Conservation (phyloP, 64 coral and sea anemone genomes). For the Stylophora pistillata region DNA sequence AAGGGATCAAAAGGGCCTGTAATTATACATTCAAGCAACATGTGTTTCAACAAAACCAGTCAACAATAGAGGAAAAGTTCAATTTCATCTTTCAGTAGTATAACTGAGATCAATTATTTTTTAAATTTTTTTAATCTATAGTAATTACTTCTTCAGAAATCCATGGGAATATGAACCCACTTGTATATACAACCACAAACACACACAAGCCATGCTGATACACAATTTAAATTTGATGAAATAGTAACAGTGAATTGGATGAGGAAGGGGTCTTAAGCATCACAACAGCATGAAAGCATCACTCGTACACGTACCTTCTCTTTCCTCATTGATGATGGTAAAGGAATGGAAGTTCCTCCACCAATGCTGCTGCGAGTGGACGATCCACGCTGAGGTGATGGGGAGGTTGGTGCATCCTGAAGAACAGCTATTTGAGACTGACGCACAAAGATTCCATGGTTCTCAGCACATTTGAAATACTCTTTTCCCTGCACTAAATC, state of each 20-base stretch:
- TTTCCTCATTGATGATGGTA: slow-evolving; percentile 38
- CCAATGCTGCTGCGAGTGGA: not conserved
- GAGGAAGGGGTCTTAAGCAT: not conserved
- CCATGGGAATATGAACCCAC: too few relatives aligned
- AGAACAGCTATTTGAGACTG: slow-evolving; percentile 78
- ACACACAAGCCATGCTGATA: too few relatives aligned
- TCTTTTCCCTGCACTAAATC: slow-evolving; percentile 96
- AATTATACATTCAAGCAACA: too few relatives aligned
- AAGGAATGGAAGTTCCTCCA: slow-evolving; percentile 11
- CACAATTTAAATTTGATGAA: too few relatives aligned
- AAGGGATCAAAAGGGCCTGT: too few relatives aligned
- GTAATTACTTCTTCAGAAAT: too few relatives aligned
- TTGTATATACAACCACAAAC: too few relatives aligned
- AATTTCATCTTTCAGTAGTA: not conserved
- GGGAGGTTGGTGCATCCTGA: slow-evolving; percentile 27
- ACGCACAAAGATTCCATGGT: slow-evolving; percentile 98
- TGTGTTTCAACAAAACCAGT: too few relatives aligned
- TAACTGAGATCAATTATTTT: not conserved
- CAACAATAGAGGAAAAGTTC: too few relatives aligned
- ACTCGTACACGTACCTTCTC: slow-evolving; percentile 33
- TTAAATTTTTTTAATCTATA: not conserved
- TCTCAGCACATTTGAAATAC: slow-evolving; percentile 95
- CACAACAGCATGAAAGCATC: not conserved
- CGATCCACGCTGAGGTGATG: slow-evolving; percentile 11
- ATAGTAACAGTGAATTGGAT: not conserved